Conservation (phyloP, 2,888 invertebrate genomes). For the Megalurothrips usitatus region DNA sequence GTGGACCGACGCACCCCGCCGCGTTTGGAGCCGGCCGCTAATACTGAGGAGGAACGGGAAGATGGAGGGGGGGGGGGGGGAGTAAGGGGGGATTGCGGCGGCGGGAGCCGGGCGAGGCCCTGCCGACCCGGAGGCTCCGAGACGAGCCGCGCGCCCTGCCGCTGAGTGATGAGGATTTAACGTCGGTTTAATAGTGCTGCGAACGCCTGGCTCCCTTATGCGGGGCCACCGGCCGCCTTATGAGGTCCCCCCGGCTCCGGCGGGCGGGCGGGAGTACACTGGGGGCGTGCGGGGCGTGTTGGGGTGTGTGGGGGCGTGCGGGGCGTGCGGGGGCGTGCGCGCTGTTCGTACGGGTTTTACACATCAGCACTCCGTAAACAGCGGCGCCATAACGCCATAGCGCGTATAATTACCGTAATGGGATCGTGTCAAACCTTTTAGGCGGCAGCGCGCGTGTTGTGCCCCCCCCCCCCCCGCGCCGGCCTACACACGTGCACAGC, state of each 20-base stretch:
- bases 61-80: too few relatives aligned
- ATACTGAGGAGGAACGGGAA: not conserved
- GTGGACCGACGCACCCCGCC: too few relatives aligned
- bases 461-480: not conserved
- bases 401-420: not conserved
- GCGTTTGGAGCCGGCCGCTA: too few relatives aligned
- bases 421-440: not conserved
- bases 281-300: too few relatives aligned
- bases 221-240: not conserved
- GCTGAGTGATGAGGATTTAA: slow-evolving; percentile 20
- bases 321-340: not conserved
- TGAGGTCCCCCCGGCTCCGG: too few relatives aligned
- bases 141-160: not conserved
- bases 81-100: not conserved
- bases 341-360: not conserved
- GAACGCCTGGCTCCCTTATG: not conserved
- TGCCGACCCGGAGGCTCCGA: not conserved
- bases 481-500: not conserved
- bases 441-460: not conserved
- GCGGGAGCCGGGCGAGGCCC: not conserved
- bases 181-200: slow-evolving; percentile 16
- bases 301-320: too few relatives aligned
- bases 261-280: too few relatives aligned
- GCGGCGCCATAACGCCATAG: not conserved
- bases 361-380: too few relatives aligned